Conservation (phyloP, 1,140 invertebrate genomes). For the Drosophila ogumai region DNA sequence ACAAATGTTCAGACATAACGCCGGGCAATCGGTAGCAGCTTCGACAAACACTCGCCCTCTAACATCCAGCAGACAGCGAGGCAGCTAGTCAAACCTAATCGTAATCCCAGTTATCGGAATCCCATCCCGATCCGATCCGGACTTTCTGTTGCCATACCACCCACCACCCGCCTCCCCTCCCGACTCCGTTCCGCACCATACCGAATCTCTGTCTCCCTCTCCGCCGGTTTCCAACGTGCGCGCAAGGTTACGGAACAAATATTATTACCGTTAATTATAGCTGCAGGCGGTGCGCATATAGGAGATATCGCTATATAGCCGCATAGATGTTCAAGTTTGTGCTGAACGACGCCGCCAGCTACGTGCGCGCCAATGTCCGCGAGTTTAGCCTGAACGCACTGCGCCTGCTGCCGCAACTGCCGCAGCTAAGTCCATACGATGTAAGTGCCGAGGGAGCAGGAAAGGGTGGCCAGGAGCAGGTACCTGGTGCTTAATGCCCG, state of each 20-base stretch:
- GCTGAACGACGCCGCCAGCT: slow-evolving; percentile 65
- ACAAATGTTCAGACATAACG: slow-evolving; percentile 26
- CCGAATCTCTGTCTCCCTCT: slow-evolving; percentile 4
- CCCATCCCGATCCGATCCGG: slow-evolving; percentile 2
- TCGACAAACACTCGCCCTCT: background rate
- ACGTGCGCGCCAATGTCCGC: slow-evolving; percentile 69
- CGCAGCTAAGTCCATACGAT: slow-evolving; percentile 81
- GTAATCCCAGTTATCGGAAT: slow-evolving; percentile 15
- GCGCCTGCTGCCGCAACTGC: slow-evolving; percentile 67
- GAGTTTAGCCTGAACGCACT: slow-evolving; percentile 71
- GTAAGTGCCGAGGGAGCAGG: slow-evolving; percentile 51
- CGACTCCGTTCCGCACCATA: slow-evolving; percentile 1
- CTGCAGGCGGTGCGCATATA: slow-evolving; percentile 36
- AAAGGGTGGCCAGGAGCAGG: background rate
- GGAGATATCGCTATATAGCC: slow-evolving; percentile 27
- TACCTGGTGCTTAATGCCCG: background rate
- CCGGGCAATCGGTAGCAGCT: slow-evolving; percentile 3
- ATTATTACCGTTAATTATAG: slow-evolving; percentile 49
- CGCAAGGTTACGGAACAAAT: slow-evolving; percentile 56
- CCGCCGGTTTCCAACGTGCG: slow-evolving; percentile 27
- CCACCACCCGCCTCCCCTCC: background rate
- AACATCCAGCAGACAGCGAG: background rate
- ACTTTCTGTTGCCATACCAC: slow-evolving; percentile 13
- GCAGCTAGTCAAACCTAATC: slow-evolving; percentile 7
- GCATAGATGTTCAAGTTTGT: slow-evolving; percentile 71